Conservation (phyloP, 2,888 invertebrate genomes). For the Drosophila niveifrons region DNA sequence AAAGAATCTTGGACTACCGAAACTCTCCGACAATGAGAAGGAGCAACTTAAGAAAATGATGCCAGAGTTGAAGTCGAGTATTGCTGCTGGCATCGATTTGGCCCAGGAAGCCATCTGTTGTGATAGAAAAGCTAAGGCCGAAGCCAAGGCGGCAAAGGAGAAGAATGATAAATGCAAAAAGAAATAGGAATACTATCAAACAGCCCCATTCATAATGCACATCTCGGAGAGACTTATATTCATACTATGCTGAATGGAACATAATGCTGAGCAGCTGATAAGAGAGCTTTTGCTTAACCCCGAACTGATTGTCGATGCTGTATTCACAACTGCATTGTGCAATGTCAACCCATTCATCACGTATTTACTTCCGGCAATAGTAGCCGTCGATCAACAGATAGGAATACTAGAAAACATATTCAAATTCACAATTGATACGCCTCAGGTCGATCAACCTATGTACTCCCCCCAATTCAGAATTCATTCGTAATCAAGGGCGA, state of each 20-base stretch:
- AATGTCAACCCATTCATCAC: constrained; percentile 1
- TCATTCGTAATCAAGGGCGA: neutral
- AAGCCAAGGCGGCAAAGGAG: neutral
- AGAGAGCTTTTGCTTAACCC: neutral
- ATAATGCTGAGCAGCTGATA: constrained; percentile 10
- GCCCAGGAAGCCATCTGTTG: constrained; percentile 89
- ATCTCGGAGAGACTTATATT: neutral
- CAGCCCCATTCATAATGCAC: neutral
- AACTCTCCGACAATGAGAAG: constrained; percentile 91
- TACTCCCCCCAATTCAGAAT: neutral
- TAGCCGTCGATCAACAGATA: neutral
- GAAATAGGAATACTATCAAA: neutral
- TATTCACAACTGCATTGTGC: neutral
- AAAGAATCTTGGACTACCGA: constrained; percentile 95
- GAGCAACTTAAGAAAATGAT: constrained; percentile 93
- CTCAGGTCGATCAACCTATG: neutral
- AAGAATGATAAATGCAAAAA: neutral
- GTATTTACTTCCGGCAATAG: constrained; percentile 1
- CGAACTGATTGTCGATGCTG: constrained; percentile 1
- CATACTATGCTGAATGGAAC: constrained; percentile 8
- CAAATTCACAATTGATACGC: neutral
- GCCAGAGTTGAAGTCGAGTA: constrained; percentile 95
- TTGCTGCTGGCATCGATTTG: constrained; percentile 94
- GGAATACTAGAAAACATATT: neutral
- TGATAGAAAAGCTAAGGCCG: neutral